Evolutionary conservation across 2,888 invertebrate species (phyloP).

Genomic region (Cetonia aurata): DNA sequence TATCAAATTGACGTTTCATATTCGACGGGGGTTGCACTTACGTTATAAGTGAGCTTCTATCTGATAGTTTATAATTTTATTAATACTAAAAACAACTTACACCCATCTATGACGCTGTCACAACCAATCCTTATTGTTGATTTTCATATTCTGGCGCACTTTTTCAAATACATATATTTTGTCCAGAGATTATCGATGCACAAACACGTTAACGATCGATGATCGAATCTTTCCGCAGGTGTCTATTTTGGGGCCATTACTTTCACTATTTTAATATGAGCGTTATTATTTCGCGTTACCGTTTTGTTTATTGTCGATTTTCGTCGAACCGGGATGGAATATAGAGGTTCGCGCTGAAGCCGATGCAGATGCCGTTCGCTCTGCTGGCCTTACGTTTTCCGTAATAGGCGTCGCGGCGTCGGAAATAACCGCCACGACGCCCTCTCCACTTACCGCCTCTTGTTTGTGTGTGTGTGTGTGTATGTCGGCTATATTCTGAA

Average conservation of each 20-base stretch:
- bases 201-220: too few species aligned
- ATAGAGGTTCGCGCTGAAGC: slow-evolving; percentile 32
- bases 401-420: slow-evolving; percentile 59
- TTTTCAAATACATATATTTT: background rate
- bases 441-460: slow-evolving; percentile 59
- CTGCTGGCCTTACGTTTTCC: slow-evolving; percentile 52
- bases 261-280: background rate
- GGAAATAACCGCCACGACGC: slow-evolving; percentile 65
- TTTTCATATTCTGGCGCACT: slow-evolving; percentile 30
- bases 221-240: too few species aligned
- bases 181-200: too few species aligned
- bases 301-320: slow-evolving; percentile 18
- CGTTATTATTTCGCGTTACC: background rate
- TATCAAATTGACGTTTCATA: background rate
- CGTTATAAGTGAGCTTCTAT: background rate
- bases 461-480: too few species aligned
- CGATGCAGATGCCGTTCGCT: slow-evolving; percentile 41
- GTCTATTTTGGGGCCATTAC: background rate
- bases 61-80: background rate
- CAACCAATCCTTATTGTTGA: slow-evolving; percentile 25
- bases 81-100: slow-evolving; percentile 38
- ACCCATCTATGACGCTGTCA: slow-evolving; percentile 42
- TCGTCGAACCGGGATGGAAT: slow-evolving; percentile 4
- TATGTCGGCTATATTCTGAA: slow-evolving; percentile 69
- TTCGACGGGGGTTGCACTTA: background rate